Conservation (phyloP, 92 coral and sea anemone species). For the Umimayanthus kanabou region DNA sequence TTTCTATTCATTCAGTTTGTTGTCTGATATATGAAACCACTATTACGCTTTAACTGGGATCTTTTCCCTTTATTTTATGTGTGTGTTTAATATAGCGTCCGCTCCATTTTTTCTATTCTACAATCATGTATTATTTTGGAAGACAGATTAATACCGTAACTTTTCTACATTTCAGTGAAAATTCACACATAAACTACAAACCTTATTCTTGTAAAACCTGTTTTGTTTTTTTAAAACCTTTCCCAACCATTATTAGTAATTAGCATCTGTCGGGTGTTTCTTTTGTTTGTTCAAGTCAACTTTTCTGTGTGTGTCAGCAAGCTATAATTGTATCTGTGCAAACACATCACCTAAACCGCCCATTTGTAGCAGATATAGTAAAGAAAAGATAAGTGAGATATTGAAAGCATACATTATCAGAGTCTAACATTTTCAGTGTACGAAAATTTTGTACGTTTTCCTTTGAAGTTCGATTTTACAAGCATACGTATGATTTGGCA, state of each 20-base stretch:
- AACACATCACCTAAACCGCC: background rate
- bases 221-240: background rate
- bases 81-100: background rate
- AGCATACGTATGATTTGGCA: background rate
- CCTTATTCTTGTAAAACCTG: background rate
- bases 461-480: background rate
- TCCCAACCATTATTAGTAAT: background rate
- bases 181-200: background rate
- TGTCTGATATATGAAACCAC: background rate
- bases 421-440: background rate
- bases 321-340: constrained; percentile 10
- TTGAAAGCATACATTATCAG: background rate
- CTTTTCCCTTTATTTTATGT: background rate
- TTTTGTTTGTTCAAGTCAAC: constrained; percentile 8
- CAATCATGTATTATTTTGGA: too few relatives aligned
- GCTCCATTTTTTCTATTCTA: background rate
- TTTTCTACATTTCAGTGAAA: background rate
- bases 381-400: background rate
- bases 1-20: background rate
- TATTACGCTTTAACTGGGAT: background rate
- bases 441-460: background rate
- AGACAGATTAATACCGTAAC: background rate
- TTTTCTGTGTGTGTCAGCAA: constrained; percentile 3
- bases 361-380: background rate
- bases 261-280: constrained; percentile 20